Base-by-base conservation (phyloP, 2,113 vertebrate genomes). In the Orycteropus afer region DNA sequence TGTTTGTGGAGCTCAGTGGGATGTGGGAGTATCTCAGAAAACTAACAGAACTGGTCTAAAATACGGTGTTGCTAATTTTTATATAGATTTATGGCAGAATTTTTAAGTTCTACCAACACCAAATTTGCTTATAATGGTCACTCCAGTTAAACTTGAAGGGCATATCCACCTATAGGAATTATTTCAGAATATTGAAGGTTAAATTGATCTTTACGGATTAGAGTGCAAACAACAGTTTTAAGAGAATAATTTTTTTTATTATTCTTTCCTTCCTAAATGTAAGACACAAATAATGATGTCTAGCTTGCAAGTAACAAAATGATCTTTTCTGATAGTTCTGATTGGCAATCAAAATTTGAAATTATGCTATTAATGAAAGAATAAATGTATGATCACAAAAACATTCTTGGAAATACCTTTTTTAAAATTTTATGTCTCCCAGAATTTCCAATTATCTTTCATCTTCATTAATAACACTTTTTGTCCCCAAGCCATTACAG, bases 391-490 rank as follows among this genome's bases (percentile, higher is more conserved):
- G 29, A 80, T 86, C 42, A 40, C 4, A 49, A 92, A 91, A 91
- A 49, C 34, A 84, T 18, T 11, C 25, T 80, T 89, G 47, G 29
- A 80, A 81, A 61, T 23, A 4, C 25, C 14, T 59, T 25, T 61
- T 61, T 29, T n/a, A n/a, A n/a, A 61, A 61, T 61, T 69, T 18
- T 59, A 25, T 63, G 20, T 57, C 6, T 63, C 18, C 49, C 40
- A 71, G 49, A 61, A 82, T 83, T 89, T 89, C 34, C 13, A 82
- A 67, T 71, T 61, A 23, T 57, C 1, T 63, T 92, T 94, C 81
- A 77, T 78, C 42, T 90, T 90, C 85, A 73, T 55, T 85, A 57
- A 85, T 74, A 51, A n/a, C 25, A n/a, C 27, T 93, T 85, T 59
- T 86, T 57, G 22, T 77, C 49, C 17, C 40, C 85, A 78, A 82